Base-by-base conservation (phyloP, 2,888 invertebrate genomes). In the Helleia helle region DNA sequence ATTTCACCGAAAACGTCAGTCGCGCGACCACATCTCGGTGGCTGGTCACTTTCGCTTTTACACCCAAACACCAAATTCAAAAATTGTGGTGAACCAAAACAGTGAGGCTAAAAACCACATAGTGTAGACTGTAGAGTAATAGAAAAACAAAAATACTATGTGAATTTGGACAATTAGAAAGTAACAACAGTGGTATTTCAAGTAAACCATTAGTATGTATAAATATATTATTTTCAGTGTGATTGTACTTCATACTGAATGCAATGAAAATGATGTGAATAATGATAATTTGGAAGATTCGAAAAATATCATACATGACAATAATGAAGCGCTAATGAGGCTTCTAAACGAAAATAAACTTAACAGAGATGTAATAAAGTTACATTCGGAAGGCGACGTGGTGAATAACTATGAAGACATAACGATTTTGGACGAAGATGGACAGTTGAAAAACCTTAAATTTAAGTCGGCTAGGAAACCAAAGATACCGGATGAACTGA, bases 321-420 rank as follows among this genome's bases (percentile, higher is more conserved):
- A 62, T 2, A 65, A 65, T 14, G 47, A 46, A 1, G 62, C 52
- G 0, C 24, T 73, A 1, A 29, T 55, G 6, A 66, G 59, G 55
- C 52, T 75, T 29, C 45, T 72, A 2, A 62, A 54, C 27, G 72
- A 74, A 41, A 62, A 59, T 8, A 62, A 58, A 36, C 67, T 65
- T 18, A 65, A 68, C 25, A 53, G 56, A 0, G 65, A 71, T 18
- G 53, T 65, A 1, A 30, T 76, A 2, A 69, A 56, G 47, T 12
- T 39, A 14, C 24, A 11, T 24, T 24, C 29, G 2, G 25, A 39
- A 1, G 22, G 30, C 1, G 71, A 67, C 28, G 52, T 58, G 0
- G 76, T 74, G 0, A 74, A 75, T 42, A 55, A 71, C 43, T 79
- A 62, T 8, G 81, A 79, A 51, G 83, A 83, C 15, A 72, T 84